A percentile compares a stretch with the other conserved stretches of the same genome.
Conservation (phyloP, 1,140 invertebrate species). For the Homarus americanus region DNA sequence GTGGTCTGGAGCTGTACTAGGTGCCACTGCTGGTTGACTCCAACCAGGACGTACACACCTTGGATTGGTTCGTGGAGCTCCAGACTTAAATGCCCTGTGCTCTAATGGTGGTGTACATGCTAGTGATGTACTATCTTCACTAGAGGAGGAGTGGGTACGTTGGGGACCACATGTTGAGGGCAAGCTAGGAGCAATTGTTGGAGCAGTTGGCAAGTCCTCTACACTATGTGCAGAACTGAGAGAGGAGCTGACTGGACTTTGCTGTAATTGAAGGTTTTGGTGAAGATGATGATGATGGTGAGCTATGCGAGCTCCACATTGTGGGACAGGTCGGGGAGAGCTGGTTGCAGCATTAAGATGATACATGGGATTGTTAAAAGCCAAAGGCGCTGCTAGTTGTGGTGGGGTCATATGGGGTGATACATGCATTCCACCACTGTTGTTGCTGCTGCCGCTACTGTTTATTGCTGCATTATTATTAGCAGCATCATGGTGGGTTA, state of each 20-base stretch:
- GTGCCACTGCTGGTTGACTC: slow-evolving; percentile 37
- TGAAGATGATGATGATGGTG: slow-evolving; percentile 63
- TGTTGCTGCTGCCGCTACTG: slow-evolving; percentile 76
- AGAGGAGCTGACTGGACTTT: slow-evolving; percentile 74
- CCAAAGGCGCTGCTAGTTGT: slow-evolving; percentile 83
- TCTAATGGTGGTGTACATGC: slow-evolving; percentile 76
- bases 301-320: slow-evolving; percentile 51
- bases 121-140: slow-evolving; percentile 72
- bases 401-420: slow-evolving; percentile 70
- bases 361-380: slow-evolving; percentile 93
- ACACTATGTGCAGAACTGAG: slow-evolving; percentile 76
- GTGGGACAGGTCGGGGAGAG: slow-evolving; percentile 68
- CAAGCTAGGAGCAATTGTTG: slow-evolving; percentile 64
- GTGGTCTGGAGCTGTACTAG: slow-evolving; percentile 61
- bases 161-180: slow-evolving; percentile 62
- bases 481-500: slow-evolving; percentile 76
- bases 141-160: slow-evolving; percentile 71
- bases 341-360: slow-evolving; percentile 75
- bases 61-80: slow-evolving; percentile 77
- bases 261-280: slow-evolving; percentile 65
- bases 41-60: slow-evolving; percentile 74
- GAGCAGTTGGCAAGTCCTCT: slow-evolving; percentile 72
- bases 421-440: slow-evolving; percentile 63
- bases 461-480: slow-evolving; percentile 65
- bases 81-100: slow-evolving; percentile 76